A percentile compares a stretch with the other conserved stretches of the same genome.
Evolutionary conservation across 1,140 invertebrate genomes (phyloP).

Genomic region (Euwallacea fornicatus): DNA sequence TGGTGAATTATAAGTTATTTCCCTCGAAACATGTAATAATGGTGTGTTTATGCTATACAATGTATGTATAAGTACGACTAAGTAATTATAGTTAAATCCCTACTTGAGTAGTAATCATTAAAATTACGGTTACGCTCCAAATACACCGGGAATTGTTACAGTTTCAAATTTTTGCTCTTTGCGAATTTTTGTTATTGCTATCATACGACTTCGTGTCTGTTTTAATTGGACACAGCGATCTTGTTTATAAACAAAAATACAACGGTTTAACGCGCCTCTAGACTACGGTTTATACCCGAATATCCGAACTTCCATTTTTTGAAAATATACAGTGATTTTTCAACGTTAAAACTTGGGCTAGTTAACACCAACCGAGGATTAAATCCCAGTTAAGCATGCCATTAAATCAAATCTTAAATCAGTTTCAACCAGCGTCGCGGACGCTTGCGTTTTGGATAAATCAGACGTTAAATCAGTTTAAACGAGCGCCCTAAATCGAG

Average conservation of each 20-base stretch:
- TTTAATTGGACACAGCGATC: too few species aligned
- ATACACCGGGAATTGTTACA: not conserved
- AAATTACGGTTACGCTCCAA: not conserved
- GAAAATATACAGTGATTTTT: too few species aligned
- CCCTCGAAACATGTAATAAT: not conserved
- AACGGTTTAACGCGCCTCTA: constrained; percentile 11
- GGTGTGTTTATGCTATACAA: too few species aligned
- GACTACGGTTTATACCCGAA: constrained; percentile 34
- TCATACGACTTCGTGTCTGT: not conserved
- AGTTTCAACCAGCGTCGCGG: too few species aligned
- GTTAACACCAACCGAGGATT: too few species aligned
- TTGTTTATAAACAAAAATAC: not conserved
- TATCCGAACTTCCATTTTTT: constrained; percentile 29
- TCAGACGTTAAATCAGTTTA: too few species aligned
- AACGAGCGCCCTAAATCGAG: too few species aligned
- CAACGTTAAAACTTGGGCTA: too few species aligned
- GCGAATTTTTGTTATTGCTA: not conserved
- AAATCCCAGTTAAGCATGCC: too few species aligned
- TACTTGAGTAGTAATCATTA: constrained; percentile 16
- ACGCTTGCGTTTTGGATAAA: too few species aligned
- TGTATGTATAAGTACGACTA: too few species aligned
- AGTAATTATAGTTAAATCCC: constrained; percentile 3
- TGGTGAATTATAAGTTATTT: not conserved
- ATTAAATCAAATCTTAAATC: too few species aligned
- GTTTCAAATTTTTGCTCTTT: not conserved